Conservation (phyloP, 2,797 vertebrate species). For the Phoebastria nigripes region DNA sequence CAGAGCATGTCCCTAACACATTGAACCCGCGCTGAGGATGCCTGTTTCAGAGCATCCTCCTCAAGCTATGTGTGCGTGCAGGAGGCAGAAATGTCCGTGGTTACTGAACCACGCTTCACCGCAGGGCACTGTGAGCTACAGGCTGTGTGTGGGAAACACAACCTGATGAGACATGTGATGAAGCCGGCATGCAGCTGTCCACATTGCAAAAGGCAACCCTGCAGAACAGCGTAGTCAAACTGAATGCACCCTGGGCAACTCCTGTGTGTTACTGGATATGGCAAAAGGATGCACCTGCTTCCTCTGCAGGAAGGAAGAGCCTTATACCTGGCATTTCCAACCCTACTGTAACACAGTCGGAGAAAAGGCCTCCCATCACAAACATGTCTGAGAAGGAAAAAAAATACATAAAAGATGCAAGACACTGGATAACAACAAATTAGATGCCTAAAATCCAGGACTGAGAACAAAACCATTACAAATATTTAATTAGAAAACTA, state of each 20-base stretch:
- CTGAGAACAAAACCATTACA: background rate
- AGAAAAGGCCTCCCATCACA: background rate
- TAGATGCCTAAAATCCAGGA: background rate
- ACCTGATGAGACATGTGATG: background rate
- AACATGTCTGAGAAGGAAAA: background rate
- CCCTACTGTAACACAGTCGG: background rate
- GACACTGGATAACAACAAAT: background rate
- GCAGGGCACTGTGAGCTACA: background rate
- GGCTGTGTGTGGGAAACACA: background rate
- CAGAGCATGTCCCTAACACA: background rate
- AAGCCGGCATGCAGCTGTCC: background rate
- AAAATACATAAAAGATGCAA: background rate
- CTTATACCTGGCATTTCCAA: background rate
- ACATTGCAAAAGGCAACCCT: fast-evolving
- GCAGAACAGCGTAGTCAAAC: fast-evolving
- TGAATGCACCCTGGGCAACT: fast-evolving
- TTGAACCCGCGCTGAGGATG: fast-evolving
- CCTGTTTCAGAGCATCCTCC: background rate
- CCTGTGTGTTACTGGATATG: no score
- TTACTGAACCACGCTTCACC: background rate
- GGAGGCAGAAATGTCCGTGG: background rate
- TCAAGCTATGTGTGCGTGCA: background rate
- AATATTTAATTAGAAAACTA: background rate
- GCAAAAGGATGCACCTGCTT: background rate
- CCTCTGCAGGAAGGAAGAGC: background rate